Base-by-base conservation (phyloP, 1,140 invertebrate species). In the Drosophila chauvacae region DNA sequence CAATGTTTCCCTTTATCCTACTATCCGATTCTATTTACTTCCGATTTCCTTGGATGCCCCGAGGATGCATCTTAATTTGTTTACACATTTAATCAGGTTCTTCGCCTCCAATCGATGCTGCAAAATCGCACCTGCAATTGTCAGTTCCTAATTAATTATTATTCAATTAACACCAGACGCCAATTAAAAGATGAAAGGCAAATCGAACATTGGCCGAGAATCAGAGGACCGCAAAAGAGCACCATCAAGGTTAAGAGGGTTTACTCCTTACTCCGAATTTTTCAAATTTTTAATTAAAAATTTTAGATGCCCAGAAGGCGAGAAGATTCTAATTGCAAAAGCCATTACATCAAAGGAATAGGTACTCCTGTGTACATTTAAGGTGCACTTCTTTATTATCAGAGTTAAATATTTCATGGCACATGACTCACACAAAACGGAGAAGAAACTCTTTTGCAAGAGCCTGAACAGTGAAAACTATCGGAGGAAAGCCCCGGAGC, bases 391-490 rank as follows among this genome's bases (percentile, higher is more conserved):
- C 20, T 30, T 48, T 42, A 47, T 23, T 13, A 23, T 18, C 18
- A 23, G 35, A 50, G 44, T 42, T 45, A 45, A 69, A 37, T 45
- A 42, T 39, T 55, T 44, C 16, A n/a, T 7, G n/a, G 37, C 35
- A 42, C 14, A 59, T 72, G 68, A 73, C 28, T 72, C 66, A 74
- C 44, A 33, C 28, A 18, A 30, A 37, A 16, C 50, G 13, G 35
- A 57, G 7, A 11, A 69, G 18, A 68, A 45, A 14, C 14, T 9
- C 45, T 13, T 14, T 28, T 28, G 47, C 61, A 66, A 56, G 42
- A 64, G 42, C 53, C 53, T 59, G 57, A 44, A 13, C 26, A 41
- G 42, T 48, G 44, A 62, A 84, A 83, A 84, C 76, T 83, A 76
- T 62, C 39, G 10, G 30, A 63, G 66, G 26, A 60, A 72, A 42